These are phyloP conservation scores for Manduca sexta DNA, from an alignment of 1,140 invertebrate species.

Conservation along the genomic window DNA sequence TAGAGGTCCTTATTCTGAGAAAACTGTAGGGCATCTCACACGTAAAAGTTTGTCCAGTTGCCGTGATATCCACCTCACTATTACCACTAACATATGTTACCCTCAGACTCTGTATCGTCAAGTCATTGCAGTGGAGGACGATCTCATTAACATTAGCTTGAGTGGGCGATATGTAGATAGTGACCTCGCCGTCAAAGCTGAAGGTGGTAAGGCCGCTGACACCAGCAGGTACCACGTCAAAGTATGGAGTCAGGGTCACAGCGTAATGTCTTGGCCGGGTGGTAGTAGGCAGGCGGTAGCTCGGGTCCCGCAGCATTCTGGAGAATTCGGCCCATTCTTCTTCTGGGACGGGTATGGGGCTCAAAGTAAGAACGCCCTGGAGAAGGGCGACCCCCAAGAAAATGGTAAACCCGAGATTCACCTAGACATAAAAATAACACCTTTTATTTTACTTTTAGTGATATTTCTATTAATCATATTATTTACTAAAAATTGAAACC, in stretches of 20 bases:
- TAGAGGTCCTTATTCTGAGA: constrained; percentile 32
- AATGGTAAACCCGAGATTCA: constrained; percentile 34
- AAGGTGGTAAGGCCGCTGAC: constrained; percentile 61
- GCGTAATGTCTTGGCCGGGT: constrained; percentile 73
- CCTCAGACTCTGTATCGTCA: constrained; percentile 60
- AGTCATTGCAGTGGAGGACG: constrained; percentile 77
- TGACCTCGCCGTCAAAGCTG: constrained; percentile 75
- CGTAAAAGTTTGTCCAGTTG: constrained; percentile 18
- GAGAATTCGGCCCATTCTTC: constrained; percentile 52
- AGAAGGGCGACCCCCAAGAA: constrained; percentile 31
- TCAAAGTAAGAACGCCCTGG: constrained; percentile 31
- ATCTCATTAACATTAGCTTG: constrained; percentile 56
- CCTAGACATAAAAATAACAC: constrained; percentile 20
- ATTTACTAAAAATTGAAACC: too few relatives aligned
- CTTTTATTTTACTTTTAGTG: too few relatives aligned
- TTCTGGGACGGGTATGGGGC: constrained; percentile 41
- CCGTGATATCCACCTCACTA: constrained; percentile 10
- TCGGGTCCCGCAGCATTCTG: constrained; percentile 31
- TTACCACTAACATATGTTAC: constrained; percentile 10
- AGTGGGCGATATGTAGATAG: constrained; percentile 59
- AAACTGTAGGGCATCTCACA: constrained; percentile 48
- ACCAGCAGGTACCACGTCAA: constrained; percentile 44
- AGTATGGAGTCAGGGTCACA: constrained; percentile 75
- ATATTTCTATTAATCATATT: too few relatives aligned
- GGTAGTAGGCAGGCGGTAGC: constrained; percentile 45